Evolutionary conservation across 2,797 vertebrate genomes (phyloP), one percentile per base, ranked within the genome.

Genomic region (Micromesistius poutassou): DNA sequence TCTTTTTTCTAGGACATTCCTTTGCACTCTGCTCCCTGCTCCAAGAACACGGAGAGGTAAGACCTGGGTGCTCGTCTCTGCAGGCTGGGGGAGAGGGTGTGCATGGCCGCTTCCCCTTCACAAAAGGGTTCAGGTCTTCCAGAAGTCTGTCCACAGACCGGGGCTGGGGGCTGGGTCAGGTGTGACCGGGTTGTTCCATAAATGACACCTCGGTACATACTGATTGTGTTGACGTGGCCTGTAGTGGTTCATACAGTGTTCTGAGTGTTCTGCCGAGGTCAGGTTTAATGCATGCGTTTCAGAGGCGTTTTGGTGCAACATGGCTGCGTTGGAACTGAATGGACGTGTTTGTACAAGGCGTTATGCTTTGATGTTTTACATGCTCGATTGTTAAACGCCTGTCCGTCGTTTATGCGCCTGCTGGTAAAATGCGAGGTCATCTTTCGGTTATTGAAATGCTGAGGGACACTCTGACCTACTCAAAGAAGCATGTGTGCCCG

Each of bases 41-140:
- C 91, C 74, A 94, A 93, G 85, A 86, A 91, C 76, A 86, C 93
- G 0, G 97, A 98, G 42, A 98, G 97, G 98, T 98, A 89, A 83
- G 92, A 87, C 77, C 33, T n/a, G 72, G 71, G 31, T 31, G 16
- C 35, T 73, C n/a, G 6, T 7, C 12, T 35, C 14, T 38, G 22
- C 33, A 38, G 72, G 72, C 19, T n/a, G 55, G 55, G 46, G 30
- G 16, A 72, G 25, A 33, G 31, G 35, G 31, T 22, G 35, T 72
- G 71, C 30, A 33, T 62, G 25, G 25, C 10, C 2, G 28, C 62
- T 62, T 62, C 55, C 55, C 50, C 7, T n/a, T n/a, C 50, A n/a
- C 50, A 8, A 62, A 62, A 62, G 55, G 22, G 25, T 25, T 62
- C 55, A 62, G 55, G 55, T 25, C 22, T 25, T 62, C 55, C 22